Percentiles rank a stretch among this genome's conserved stretches.
These are phyloP conservation scores for Danio jaintianensis DNA, from an alignment of 2,797 vertebrate species.

Conservation along the genomic window DNA sequence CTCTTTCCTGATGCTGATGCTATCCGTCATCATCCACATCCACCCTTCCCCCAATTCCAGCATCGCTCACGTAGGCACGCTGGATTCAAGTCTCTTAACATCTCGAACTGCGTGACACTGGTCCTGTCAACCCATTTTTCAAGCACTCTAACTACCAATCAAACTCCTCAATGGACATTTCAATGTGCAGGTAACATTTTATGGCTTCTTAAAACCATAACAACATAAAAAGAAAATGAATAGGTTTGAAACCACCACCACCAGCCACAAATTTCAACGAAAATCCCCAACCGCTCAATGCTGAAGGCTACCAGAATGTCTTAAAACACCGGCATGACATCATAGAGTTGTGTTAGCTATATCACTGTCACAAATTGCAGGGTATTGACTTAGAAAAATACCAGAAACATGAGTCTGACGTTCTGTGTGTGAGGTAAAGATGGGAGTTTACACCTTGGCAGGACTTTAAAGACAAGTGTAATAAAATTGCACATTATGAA, in stretches of 20 bases:
- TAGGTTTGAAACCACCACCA: background rate
- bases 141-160: background rate
- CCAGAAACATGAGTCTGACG: slow-evolving; percentile 20
- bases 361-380: background rate
- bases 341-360: slow-evolving; percentile 38
- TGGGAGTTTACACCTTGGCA: background rate
- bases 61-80: slow-evolving; percentile 8
- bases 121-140: background rate
- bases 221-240: background rate
- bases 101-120: background rate
- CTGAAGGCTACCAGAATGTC: slow-evolving; percentile 20
- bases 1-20: slow-evolving; percentile 36
- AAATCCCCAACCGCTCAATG: background rate
- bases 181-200: background rate
- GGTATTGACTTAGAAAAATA: slow-evolving; percentile 7
- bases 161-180: background rate
- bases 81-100: background rate
- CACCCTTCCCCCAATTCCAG: slow-evolving; percentile 23
- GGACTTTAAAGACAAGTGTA: slow-evolving; percentile 19
- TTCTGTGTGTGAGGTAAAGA: slow-evolving; percentile 19
- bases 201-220: background rate
- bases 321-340: slow-evolving; percentile 43
- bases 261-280: background rate
- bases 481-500: background rate
- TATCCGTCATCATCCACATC: slow-evolving; percentile 8